Evolutionary conservation across 2,888 invertebrate species (phyloP).

Genomic region (Drosophila macrospina): DNA sequence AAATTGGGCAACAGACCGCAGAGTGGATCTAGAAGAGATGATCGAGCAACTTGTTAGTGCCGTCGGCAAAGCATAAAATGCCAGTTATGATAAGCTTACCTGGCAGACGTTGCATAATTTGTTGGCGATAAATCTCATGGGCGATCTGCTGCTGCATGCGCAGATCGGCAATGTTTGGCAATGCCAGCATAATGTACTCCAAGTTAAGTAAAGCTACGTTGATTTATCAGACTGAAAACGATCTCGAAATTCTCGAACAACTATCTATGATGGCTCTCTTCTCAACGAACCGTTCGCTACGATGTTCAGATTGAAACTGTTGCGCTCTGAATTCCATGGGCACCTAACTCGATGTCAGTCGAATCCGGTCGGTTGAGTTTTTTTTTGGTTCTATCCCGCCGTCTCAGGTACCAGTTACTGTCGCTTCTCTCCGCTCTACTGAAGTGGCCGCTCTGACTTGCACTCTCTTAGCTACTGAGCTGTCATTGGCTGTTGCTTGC

Average conservation of each 20-base stretch:
- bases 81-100: constrained; percentile 61
- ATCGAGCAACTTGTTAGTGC: constrained; percentile 14
- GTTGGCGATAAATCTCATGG: constrained; percentile 84
- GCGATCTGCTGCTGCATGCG: constrained; percentile 84
- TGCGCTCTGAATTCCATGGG: constrained; percentile 38
- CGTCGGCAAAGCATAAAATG: constrained; percentile 36
- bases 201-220: neutral
- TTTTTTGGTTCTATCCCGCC: constrained; percentile 26
- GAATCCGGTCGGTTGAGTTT: constrained; percentile 66
- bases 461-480: constrained; percentile 40
- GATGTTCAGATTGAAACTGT: constrained; percentile 67
- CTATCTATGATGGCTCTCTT: neutral
- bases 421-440: constrained; percentile 24
- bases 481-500: constrained; percentile 54
- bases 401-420: constrained; percentile 71
- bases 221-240: neutral
- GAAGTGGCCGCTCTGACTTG: constrained; percentile 14
- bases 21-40: constrained; percentile 73
- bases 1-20: constrained; percentile 77
- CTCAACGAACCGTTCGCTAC: constrained; percentile 57
- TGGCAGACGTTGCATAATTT: constrained; percentile 84
- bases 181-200: constrained; percentile 53
- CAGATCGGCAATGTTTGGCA: constrained; percentile 81
- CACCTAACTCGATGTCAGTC: constrained; percentile 57
- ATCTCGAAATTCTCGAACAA: neutral